phyloP scores from a whole-genome alignment of 2,888 invertebrate species.

The Leptogaster cylindrica region DNA sequence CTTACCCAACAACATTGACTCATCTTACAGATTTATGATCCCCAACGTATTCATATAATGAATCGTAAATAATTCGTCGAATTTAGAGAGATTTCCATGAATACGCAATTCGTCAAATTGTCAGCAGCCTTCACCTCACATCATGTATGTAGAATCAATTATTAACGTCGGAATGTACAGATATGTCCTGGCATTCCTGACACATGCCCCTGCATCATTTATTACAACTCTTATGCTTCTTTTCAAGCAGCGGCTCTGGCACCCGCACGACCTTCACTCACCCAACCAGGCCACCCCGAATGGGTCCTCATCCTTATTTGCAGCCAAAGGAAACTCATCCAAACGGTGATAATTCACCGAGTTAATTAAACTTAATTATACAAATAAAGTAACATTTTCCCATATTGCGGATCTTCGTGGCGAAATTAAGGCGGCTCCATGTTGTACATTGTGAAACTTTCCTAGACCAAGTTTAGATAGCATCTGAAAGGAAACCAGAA shows the following conservation, averaged over 20 bases:
- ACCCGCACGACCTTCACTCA: background rate
- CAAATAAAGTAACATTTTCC: slow-evolving; percentile 24
- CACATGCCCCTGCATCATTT: slow-evolving; percentile 25
- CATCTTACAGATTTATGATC: slow-evolving; percentile 30
- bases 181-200: slow-evolving; percentile 2
- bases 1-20: too few species aligned
- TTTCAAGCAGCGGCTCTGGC: background rate
- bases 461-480: slow-evolving; percentile 15
- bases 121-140: slow-evolving; percentile 20
- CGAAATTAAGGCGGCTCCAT: slow-evolving; percentile 10
- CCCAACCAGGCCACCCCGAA: slow-evolving; percentile 1
- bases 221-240: slow-evolving; percentile 3
- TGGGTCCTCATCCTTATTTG: background rate
- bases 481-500: slow-evolving; percentile 4
- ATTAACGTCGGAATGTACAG: slow-evolving; percentile 20
- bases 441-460: slow-evolving; percentile 3
- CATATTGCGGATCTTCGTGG: slow-evolving; percentile 14
- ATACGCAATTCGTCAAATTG: slow-evolving; percentile 37
- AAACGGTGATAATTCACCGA: slow-evolving; percentile 29
- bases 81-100: slow-evolving; percentile 32
- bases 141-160: slow-evolving; percentile 33
- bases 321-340: background rate
- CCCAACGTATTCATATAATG: slow-evolving; percentile 37
- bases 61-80: slow-evolving; percentile 33
- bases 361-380: slow-evolving; percentile 36